phyloP scores from a whole-genome alignment of 2,113 vertebrate species.

The Chaetodon auriga region DNA sequence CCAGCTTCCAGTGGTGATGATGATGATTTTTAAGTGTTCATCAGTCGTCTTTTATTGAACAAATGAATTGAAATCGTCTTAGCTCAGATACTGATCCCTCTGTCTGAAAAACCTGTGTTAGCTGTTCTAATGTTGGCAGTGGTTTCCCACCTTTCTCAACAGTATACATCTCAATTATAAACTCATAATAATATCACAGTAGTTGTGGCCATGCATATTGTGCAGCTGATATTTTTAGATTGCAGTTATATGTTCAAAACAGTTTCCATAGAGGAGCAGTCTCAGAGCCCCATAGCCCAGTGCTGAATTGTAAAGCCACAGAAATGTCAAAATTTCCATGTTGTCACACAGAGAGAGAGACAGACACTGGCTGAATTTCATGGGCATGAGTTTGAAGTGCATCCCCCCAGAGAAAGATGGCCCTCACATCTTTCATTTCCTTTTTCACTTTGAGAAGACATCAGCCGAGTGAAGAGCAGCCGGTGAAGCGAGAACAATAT shows the following conservation, averaged over 20 bases:
- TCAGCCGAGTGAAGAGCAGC: conserved; percentile 18
- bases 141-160: neutral
- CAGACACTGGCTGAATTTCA: conserved; percentile 54
- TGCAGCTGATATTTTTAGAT: neutral
- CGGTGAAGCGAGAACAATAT: conserved; percentile 15
- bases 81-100: neutral
- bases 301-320: conserved; percentile 65
- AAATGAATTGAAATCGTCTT: neutral
- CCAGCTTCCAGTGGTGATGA: neutral
- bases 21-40: neutral
- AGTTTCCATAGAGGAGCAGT: conserved; percentile 4
- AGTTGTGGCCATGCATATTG: neutral
- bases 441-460: conserved; percentile 42
- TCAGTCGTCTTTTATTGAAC: neutral
- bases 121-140: neutral
- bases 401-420: conserved; percentile 38
- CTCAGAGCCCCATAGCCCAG: conserved; percentile 47
- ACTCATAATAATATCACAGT: neutral
- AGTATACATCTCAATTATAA: neutral
- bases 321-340: conserved; percentile 86
- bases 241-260: neutral
- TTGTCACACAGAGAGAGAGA: conserved; percentile 59
- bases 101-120: neutral
- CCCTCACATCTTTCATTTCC: conserved; percentile 34
- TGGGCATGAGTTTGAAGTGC: conserved; percentile 66